These are phyloP conservation scores for Armadillidium nasatum DNA, from an alignment of 1,140 invertebrate genomes.

Conservation along the genomic window DNA sequence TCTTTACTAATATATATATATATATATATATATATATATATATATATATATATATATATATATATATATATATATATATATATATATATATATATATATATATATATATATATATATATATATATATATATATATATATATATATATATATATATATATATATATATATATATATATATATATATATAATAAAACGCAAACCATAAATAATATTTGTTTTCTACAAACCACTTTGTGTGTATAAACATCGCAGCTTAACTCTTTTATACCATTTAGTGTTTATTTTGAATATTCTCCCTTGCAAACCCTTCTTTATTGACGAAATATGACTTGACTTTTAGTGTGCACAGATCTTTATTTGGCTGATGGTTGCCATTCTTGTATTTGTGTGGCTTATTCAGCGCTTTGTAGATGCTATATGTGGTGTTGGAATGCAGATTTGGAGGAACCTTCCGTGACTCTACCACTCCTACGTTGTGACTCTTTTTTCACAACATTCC, in stretches of 20 bases:
- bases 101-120: conserved; percentile 11
- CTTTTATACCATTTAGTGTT: neutral
- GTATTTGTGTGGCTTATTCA: neutral
- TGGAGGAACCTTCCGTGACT: neutral
- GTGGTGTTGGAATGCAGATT: neutral
- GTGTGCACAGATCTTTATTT: conserved; percentile 1
- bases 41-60: conserved; percentile 6
- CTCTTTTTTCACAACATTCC: neutral
- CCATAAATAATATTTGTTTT: no score
- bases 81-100: neutral
- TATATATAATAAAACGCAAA: neutral
- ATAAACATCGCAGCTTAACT: neutral
- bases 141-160: conserved; percentile 5
- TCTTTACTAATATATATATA: conserved; percentile 29
- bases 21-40: conserved; percentile 22
- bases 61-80: neutral
- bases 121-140: conserved; percentile 14
- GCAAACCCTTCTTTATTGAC: conserved; percentile 7
- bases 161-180: neutral
- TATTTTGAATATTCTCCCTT: neutral
- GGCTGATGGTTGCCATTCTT: neutral
- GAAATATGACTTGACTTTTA: neutral
- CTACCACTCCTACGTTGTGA: neutral
- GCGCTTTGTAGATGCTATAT: neutral
- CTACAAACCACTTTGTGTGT: no score